A percentile compares a stretch with the other conserved stretches of the same genome.
These are phyloP conservation scores for Ypsolopha sequella DNA, from an alignment of 2,888 invertebrate species.

Conservation along the genomic window DNA sequence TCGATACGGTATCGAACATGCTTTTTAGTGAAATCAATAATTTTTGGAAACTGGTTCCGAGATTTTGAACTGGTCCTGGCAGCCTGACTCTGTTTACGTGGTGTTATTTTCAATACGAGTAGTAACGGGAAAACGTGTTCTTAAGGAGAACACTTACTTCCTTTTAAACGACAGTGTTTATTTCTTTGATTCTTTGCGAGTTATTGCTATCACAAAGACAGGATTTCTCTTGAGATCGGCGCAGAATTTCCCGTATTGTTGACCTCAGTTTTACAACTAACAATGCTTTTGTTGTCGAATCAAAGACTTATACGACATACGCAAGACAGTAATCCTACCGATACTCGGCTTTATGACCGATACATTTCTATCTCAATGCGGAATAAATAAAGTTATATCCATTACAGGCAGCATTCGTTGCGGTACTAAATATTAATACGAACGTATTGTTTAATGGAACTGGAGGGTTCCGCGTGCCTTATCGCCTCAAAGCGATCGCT, in stretches of 20 bases:
- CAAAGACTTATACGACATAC: too few relatives aligned
- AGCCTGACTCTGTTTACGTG: slow-evolving; percentile 28
- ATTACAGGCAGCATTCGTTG: slow-evolving; percentile 6
- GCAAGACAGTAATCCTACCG: too few relatives aligned
- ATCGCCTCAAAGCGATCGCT: slow-evolving; percentile 31
- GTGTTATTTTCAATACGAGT: slow-evolving; percentile 36
- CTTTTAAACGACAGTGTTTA: not conserved
- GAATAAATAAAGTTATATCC: not conserved
- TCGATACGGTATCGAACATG: not conserved
- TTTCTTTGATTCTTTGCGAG: not conserved
- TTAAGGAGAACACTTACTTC: not conserved
- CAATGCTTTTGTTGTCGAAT: slow-evolving; percentile 21
- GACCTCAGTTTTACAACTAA: slow-evolving; percentile 26
- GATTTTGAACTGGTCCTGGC: slow-evolving; percentile 7
- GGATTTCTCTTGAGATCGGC: not conserved
- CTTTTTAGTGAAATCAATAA: not conserved
- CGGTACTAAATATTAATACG: slow-evolving; percentile 5
- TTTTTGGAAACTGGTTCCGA: slow-evolving; percentile 4
- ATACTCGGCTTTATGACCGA: too few relatives aligned
- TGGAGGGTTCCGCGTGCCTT: slow-evolving; percentile 37
- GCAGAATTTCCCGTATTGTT: slow-evolving; percentile 34
- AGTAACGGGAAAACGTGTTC: slow-evolving; percentile 62
- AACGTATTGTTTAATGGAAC: slow-evolving; percentile 1
- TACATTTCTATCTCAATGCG: not conserved
- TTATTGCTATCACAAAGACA: not conserved